Conservation (phyloP, 2,888 invertebrate species). For the Orthosia gothica region DNA sequence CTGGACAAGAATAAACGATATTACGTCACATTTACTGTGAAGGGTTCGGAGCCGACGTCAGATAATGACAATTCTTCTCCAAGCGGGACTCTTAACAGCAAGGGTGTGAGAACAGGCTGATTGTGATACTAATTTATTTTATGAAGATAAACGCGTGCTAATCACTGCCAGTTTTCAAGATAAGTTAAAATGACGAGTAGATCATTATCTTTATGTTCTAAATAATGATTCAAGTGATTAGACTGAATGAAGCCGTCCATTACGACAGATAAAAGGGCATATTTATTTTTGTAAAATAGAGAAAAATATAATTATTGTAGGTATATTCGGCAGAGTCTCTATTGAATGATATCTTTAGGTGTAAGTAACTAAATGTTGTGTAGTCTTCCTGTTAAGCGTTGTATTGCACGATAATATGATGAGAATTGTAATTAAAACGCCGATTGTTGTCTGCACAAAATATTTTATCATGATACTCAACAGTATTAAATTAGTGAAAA, state of each 20-base stretch:
- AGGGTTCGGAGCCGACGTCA: slow-evolving; percentile 93
- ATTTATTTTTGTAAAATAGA: slow-evolving; percentile 73
- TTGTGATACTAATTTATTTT: slow-evolving; percentile 48
- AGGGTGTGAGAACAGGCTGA: slow-evolving; percentile 83
- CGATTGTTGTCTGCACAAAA: slow-evolving; percentile 75
- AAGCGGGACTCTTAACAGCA: slow-evolving; percentile 86
- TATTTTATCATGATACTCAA: slow-evolving; percentile 65
- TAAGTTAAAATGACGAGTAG: slow-evolving; percentile 8
- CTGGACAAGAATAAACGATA: slow-evolving; percentile 97
- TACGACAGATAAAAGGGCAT: slow-evolving; percentile 52
- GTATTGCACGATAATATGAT: slow-evolving; percentile 71
- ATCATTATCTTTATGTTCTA: slow-evolving; percentile 21
- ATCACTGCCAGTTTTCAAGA: slow-evolving; percentile 72
- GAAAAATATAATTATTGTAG: slow-evolving; percentile 49
- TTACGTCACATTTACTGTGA: slow-evolving; percentile 98
- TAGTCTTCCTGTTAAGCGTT: slow-evolving; percentile 81
- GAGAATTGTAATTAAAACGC: slow-evolving; percentile 58
- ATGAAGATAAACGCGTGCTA: slow-evolving; percentile 32
- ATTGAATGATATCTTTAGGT: slow-evolving; percentile 24
- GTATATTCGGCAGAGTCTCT: slow-evolving; percentile 38
- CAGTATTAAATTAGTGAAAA: slow-evolving; percentile 59
- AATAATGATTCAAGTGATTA: slow-evolving; percentile 64
- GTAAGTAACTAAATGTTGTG: slow-evolving; percentile 67
- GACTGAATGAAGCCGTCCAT: slow-evolving; percentile 78
- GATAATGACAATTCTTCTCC: slow-evolving; percentile 89